A percentile compares a stretch with the other conserved stretches of the same genome.
Evolutionary conservation across 1,140 invertebrate species (phyloP).

Genomic region (Anoplophora glabripennis): DNA sequence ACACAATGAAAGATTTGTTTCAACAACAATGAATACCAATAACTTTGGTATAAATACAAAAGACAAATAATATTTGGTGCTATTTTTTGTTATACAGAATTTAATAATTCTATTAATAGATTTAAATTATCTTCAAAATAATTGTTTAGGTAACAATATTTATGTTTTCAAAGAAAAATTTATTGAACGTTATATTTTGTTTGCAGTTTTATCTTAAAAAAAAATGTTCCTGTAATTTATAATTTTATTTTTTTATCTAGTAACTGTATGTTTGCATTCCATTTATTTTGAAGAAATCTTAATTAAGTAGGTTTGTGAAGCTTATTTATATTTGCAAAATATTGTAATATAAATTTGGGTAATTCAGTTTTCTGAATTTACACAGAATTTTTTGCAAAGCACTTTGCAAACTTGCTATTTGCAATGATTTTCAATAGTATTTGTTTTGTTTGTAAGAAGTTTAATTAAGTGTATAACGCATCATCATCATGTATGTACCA

Average conservation of each 20-base stretch:
- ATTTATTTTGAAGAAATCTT: not conserved
- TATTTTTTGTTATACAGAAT: not conserved
- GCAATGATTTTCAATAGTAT: too few relatives aligned
- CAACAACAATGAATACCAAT: slow-evolving; percentile 9
- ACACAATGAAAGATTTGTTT: slow-evolving; percentile 5
- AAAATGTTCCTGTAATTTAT: slow-evolving; percentile 9
- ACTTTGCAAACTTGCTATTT: too few relatives aligned
- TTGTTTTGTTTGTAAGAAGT: too few relatives aligned
- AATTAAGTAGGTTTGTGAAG: too few relatives aligned
- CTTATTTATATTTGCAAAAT: too few relatives aligned
- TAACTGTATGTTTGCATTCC: slow-evolving; percentile 8
- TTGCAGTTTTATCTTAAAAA: not conserved
- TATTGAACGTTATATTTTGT: not conserved
- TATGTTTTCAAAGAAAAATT: not conserved
- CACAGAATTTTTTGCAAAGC: too few relatives aligned
- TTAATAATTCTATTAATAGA: too few relatives aligned
- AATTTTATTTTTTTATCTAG: not conserved
- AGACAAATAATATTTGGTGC: slow-evolving; percentile 6
- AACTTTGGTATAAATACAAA: slow-evolving; percentile 9
- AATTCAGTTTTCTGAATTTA: too few relatives aligned
- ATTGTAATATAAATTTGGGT: too few relatives aligned
- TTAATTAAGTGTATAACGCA: too few relatives aligned
- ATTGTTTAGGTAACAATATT: not conserved
- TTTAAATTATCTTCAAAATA: too few relatives aligned
- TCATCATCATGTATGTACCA: too few relatives aligned